A percentile compares a stretch with the other conserved stretches of the same genome.
Conservation (phyloP, 2,888 invertebrate species). For the Amiota minor region DNA sequence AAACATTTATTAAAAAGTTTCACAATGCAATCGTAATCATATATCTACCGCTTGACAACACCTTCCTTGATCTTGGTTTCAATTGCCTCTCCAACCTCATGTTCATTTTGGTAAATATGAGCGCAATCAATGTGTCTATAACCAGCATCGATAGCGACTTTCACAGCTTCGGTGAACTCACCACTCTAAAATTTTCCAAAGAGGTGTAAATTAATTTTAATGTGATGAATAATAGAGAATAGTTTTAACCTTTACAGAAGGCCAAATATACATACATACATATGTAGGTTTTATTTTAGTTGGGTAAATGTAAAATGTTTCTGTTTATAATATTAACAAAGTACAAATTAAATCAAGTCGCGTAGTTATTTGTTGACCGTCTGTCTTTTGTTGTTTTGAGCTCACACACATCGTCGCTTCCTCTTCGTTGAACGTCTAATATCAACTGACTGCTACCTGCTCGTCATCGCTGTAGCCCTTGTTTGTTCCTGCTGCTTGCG, state of each 20-base stretch:
- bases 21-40: conserved; percentile 52
- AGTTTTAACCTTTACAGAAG: conserved; percentile 19
- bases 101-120: conserved; percentile 82
- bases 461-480: no score
- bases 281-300: no score
- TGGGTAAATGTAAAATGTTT: no score
- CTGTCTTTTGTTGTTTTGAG: no score
- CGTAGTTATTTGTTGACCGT: no score
- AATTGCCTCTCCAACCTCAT: conserved; percentile 83
- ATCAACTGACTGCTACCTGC: no score
- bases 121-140: conserved; percentile 87
- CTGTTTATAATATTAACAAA: no score
- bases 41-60: conserved; percentile 77
- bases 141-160: conserved; percentile 83
- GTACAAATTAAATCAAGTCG: no score
- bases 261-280: conserved; percentile 17
- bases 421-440: no score
- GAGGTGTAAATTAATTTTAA: conserved; percentile 34
- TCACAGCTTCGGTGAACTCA: conserved; percentile 81
- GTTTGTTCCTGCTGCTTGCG: no score
- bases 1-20: not conserved
- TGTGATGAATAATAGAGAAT: conserved; percentile 32
- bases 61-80: conserved; percentile 79
- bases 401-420: no score
- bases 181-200: conserved; percentile 74